These are phyloP conservation scores for Holacanthus passer DNA, from an alignment of 2,113 vertebrate species.

Conservation along the genomic window DNA sequence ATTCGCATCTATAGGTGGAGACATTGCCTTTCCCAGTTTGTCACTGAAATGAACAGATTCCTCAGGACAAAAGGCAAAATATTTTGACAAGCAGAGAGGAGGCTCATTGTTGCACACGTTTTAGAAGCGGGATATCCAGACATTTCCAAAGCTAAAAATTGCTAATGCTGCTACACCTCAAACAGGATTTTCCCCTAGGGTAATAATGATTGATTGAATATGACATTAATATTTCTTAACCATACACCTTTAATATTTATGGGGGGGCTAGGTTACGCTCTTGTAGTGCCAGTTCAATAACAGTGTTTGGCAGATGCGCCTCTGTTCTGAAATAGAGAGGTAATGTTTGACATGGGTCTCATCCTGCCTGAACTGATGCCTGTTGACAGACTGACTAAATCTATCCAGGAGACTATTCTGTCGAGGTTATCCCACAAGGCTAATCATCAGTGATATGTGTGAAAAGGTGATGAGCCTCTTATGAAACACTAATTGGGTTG, in stretches of 20 bases:
- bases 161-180: slow-evolving; percentile 81
- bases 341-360: slow-evolving; percentile 82
- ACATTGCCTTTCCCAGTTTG: slow-evolving; percentile 74
- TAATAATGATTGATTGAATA: slow-evolving; percentile 84
- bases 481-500: slow-evolving; percentile 81
- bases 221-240: slow-evolving; percentile 85
- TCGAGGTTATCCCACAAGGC: slow-evolving; percentile 78
- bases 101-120: slow-evolving; percentile 79
- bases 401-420: slow-evolving; percentile 81
- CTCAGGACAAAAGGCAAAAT: slow-evolving; percentile 81
- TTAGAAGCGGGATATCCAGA: slow-evolving; percentile 73
- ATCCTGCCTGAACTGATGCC: slow-evolving; percentile 81
- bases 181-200: slow-evolving; percentile 78
- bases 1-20: slow-evolving; percentile 78
- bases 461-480: slow-evolving; percentile 82
- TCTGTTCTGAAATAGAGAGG: slow-evolving; percentile 78
- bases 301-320: slow-evolving; percentile 79
- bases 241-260: slow-evolving; percentile 82
- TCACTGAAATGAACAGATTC: slow-evolving; percentile 66
- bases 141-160: slow-evolving; percentile 81
- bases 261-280: slow-evolving; percentile 65
- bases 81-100: slow-evolving; percentile 81
- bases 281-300: slow-evolving; percentile 78
- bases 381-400: slow-evolving; percentile 85
- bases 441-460: slow-evolving; percentile 83